Conservation (phyloP, 2,113 vertebrate genomes). For the Clarias gariepinus region DNA sequence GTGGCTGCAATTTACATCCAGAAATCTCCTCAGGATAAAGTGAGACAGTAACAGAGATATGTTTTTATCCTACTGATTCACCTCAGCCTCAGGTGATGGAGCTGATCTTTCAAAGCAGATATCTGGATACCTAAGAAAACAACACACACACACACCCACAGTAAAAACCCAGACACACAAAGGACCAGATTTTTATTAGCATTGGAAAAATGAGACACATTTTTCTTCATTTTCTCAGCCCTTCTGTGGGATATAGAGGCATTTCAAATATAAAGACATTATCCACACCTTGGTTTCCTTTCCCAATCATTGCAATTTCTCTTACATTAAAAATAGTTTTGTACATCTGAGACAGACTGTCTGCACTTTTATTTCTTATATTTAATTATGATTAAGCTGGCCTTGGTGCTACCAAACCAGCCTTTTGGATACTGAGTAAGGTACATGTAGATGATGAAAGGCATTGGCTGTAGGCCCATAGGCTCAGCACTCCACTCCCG, state of each 20-base stretch:
- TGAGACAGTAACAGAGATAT: neutral
- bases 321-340: neutral
- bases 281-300: neutral
- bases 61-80: neutral
- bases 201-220: neutral
- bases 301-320: neutral
- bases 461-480: too few relatives aligned
- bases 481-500: too few relatives aligned
- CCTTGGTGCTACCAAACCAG: too few relatives aligned
- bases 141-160: neutral
- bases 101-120: neutral
- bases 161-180: too few relatives aligned
- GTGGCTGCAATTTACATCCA: conserved; percentile 6
- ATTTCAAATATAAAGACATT: neutral
- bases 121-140: neutral
- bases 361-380: neutral
- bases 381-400: too few relatives aligned
- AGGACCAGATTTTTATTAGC: neutral
- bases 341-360: neutral
- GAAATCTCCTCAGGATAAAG: conserved; percentile 1
- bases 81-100: neutral
- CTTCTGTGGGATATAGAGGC: neutral
- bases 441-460: too few relatives aligned
- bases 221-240: neutral
- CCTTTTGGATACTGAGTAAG: too few relatives aligned